Conservation (phyloP, 1,140 invertebrate species). For the Calycopis cecrops region DNA sequence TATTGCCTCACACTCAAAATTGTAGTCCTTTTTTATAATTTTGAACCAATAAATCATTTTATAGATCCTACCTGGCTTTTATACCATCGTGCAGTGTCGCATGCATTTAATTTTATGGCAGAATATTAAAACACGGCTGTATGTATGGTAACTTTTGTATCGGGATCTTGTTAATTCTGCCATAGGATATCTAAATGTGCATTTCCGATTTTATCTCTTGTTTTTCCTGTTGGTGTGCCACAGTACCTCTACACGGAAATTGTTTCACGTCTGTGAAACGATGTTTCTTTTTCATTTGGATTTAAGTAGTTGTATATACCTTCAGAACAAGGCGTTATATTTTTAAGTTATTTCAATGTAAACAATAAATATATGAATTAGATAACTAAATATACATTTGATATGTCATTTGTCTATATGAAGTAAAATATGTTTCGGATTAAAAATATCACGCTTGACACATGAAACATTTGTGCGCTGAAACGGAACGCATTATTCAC, state of each 20-base stretch:
- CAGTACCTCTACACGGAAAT: conserved; percentile 54
- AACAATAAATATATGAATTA: conserved; percentile 11
- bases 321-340: conserved; percentile 47
- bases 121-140: conserved; percentile 35
- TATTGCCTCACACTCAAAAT: background rate
- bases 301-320: conserved; percentile 53
- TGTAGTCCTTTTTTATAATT: conserved; percentile 18
- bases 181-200: conserved; percentile 40
- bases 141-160: background rate
- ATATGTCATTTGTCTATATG: conserved; percentile 4
- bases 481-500: background rate
- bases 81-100: conserved; percentile 19
- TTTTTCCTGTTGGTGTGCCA: conserved; percentile 53
- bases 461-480: conserved; percentile 3
- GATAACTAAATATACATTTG: conserved; percentile 20
- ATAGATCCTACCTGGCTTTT: conserved; percentile 5
- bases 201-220: conserved; percentile 46
- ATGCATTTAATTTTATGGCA: conserved; percentile 62
- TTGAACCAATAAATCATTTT: conserved; percentile 9
- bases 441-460: background rate
- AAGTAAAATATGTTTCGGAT: background rate
- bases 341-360: conserved; percentile 13
- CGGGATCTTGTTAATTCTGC: conserved; percentile 29
- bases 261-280: conserved; percentile 56
- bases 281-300: conserved; percentile 37